Conservation (phyloP, 1,140 invertebrate genomes). For the Contarinia nasturtii region DNA sequence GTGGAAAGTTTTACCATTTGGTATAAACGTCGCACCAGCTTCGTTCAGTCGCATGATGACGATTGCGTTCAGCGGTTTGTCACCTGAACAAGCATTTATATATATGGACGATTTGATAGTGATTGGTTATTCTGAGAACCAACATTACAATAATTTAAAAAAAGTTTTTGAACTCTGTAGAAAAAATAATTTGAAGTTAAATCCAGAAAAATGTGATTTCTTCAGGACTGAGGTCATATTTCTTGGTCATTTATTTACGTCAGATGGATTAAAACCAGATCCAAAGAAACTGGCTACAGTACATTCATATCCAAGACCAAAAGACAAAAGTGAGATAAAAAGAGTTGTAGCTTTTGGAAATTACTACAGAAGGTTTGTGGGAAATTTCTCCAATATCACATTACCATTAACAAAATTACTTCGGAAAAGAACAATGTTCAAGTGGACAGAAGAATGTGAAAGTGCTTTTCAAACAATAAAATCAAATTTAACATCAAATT, state of each 20-base stretch:
- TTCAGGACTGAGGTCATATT: slow-evolving; percentile 13
- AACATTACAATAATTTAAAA: slow-evolving; percentile 10
- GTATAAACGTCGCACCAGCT: no score
- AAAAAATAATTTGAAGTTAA: slow-evolving; percentile 16
- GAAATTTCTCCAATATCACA: slow-evolving; percentile 11
- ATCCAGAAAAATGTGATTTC: slow-evolving; percentile 15
- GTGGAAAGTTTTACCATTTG: no score
- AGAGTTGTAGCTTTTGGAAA: slow-evolving; percentile 11
- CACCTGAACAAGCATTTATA: no score
- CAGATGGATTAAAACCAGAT: slow-evolving; percentile 10
- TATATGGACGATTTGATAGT: no score
- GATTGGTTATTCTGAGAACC: slow-evolving; percentile 6
- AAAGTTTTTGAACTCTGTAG: slow-evolving; percentile 9
- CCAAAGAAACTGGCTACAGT: slow-evolving; percentile 13
- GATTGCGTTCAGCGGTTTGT: no score
- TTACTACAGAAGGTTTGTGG: slow-evolving; percentile 10
- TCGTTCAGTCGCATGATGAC: no score
- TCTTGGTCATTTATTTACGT: slow-evolving; percentile 14
- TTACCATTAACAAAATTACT: slow-evolving; percentile 10
- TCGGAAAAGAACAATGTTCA: slow-evolving; percentile 9
- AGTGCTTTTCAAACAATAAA: slow-evolving; percentile 12
- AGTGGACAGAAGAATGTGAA: slow-evolving; percentile 11
- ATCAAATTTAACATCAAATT: slow-evolving; percentile 13
- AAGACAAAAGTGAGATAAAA: slow-evolving; percentile 8
- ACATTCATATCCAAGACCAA: slow-evolving; percentile 11